Base-by-base conservation (phyloP, 2,113 vertebrate genomes). In the Sarotherodon lohbergeri region DNA sequence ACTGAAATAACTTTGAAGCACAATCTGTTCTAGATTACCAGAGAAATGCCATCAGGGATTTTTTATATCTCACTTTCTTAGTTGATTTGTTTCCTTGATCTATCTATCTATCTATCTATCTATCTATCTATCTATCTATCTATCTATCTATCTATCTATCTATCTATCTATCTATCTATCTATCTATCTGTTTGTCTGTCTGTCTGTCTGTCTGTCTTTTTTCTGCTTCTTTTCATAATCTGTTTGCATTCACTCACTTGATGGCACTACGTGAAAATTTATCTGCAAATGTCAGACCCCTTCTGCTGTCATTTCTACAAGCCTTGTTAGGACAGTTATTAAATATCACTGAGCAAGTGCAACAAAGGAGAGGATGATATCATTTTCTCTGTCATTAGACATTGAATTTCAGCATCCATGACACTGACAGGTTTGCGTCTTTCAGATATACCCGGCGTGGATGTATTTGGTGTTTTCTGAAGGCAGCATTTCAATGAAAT, bases 211-310 rank as follows among this genome's bases (percentile, higher is more conserved):
- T 68, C 36, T 52, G 4, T 89, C 54, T 46, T 11, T 34, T 19
- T 63, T 63, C 29, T 7, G 73, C 73, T 32, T 16, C 6, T 36
- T 39, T 43, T 73, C 82, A 71, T 14, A n/a, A 34, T 9, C 46
- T 78, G 71, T 48, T 29, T 78, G 10, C 16, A 50, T 50, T 50
- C 19, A 78, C 43, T 78, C 71, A 78, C 43, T 76, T 76, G 34
- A 8, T 6, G 14, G 46, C 68, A 80, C 46, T 52, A 39, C 1
- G 3, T 82, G 56, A 84, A 84, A 85, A 59, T 57, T 34, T 5
- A 83, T 61, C 27, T 73, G 63, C 55, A 91, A 92, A 92, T 93
- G 90, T 92, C 91, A 91, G 89, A 80, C 82, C 87, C 88, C 89
- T 95, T 89, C 76, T 88, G 16, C 1, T 71, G 71, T 92, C 83